phyloP scores from a whole-genome alignment of 37 sponge, comb jelly and placozoan genomes.

The Axinella damicornis region DNA sequence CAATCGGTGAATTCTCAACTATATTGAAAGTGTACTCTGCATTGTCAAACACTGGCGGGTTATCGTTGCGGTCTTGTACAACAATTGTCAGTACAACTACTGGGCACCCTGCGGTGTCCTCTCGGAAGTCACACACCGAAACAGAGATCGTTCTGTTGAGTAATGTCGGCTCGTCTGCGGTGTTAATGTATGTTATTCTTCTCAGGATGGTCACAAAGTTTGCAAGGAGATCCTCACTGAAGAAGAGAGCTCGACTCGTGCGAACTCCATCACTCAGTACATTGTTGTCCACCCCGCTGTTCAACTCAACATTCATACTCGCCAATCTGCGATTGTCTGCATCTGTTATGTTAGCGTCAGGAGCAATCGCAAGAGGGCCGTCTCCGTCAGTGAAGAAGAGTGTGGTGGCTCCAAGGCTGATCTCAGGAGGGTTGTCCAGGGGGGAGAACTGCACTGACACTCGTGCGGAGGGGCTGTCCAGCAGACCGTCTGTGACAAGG shows the following conservation, averaged over 20 bases:
- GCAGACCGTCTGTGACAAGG: constrained; percentile 63
- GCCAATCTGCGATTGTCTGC: constrained; percentile 46
- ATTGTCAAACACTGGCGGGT: constrained; percentile 63
- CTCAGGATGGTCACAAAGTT: constrained; percentile 42
- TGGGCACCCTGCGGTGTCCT: neutral
- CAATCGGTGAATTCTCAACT: constrained; percentile 13
- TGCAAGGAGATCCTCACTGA: neutral
- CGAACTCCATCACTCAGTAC: constrained; percentile 24
- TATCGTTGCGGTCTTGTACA: constrained; percentile 61
- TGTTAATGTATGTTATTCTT: constrained; percentile 40
- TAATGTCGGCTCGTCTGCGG: constrained; percentile 49
- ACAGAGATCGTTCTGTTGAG: constrained; percentile 34
- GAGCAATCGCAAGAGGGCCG: constrained; percentile 26
- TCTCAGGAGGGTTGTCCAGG: constrained; percentile 52
- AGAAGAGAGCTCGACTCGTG: neutral
- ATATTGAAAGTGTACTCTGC: constrained; percentile 42
- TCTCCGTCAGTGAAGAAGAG: constrained; percentile 57
- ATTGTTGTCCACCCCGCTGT: constrained; percentile 8
- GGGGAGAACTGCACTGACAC: constrained; percentile 54
- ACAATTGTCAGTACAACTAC: constrained; percentile 15
- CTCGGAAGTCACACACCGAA: constrained; percentile 48
- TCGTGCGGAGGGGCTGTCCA: constrained; percentile 22
- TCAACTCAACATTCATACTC: constrained; percentile 23
- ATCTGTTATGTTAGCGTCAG: constrained; percentile 51
- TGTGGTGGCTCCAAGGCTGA: neutral